Conservation (phyloP, 2,797 vertebrate species). For the Rhyacichthys aspro region DNA sequence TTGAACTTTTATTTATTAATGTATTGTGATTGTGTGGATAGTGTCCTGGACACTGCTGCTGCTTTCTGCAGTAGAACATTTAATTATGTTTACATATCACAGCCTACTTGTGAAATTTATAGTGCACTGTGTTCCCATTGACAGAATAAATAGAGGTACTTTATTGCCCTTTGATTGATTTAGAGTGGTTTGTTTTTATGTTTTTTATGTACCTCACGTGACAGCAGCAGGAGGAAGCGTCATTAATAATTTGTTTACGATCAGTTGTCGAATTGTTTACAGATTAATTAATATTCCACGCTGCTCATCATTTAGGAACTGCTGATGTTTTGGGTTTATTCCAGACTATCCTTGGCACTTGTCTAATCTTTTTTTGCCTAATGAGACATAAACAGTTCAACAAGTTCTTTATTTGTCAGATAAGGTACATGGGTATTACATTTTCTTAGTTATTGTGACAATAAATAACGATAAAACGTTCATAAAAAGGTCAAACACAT, state of each 20-base stretch:
- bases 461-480: too few species aligned
- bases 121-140: conserved; percentile 56
- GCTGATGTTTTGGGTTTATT: conserved; percentile 49
- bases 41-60: conserved; percentile 30
- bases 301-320: conserved; percentile 17
- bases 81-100: conserved; percentile 63
- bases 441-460: too few species aligned
- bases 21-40: conserved; percentile 48
- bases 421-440: not conserved
- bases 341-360: conserved; percentile 73
- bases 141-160: conserved; percentile 58
- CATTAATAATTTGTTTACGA: conserved; percentile 52
- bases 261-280: conserved; percentile 26
- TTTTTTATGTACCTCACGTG: not conserved
- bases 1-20: conserved; percentile 58
- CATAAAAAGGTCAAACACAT: too few species aligned
- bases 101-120: conserved; percentile 44
- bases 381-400: conserved; percentile 15
- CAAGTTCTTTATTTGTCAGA: not conserved
- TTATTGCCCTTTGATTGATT: conserved; percentile 43
- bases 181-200: not conserved
- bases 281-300: conserved; percentile 3
- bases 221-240: not conserved
- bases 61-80: conserved; percentile 13
- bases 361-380: conserved; percentile 78